These are phyloP conservation scores for Allacma fusca DNA, from an alignment of 2,888 invertebrate genomes.

Conservation along the genomic window DNA sequence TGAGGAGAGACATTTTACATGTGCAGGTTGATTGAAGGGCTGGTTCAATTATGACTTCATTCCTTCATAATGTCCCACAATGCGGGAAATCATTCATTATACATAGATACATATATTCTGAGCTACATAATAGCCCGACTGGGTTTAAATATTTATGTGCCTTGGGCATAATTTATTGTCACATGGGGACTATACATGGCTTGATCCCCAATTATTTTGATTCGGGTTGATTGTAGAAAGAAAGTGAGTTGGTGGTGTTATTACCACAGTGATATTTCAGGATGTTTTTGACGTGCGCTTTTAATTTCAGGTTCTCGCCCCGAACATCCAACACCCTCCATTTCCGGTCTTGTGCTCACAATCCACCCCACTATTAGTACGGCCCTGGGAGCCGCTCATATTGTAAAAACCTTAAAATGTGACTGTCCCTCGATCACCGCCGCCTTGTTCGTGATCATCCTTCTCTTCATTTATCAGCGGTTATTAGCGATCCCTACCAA, in stretches of 20 bases:
- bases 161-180: not conserved
- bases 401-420: not conserved
- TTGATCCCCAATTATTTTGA: not conserved
- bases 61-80: no score
- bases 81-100: no score
- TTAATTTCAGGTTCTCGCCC: conserved; percentile 12
- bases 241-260: not conserved
- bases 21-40: no score
- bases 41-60: no score
- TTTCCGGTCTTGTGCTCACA: conserved; percentile 18
- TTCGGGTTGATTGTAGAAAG: not conserved
- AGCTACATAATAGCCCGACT: no score
- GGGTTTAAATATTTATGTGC: not conserved
- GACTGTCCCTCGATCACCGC: not conserved
- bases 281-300: conserved; percentile 18
- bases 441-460: conserved; percentile 8
- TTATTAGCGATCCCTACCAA: no score
- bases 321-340: conserved; percentile 11
- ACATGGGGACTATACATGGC: not conserved
- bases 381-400: no score
- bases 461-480: no score
- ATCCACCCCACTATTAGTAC: not conserved
- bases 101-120: no score
- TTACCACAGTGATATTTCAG: conserved; percentile 1
- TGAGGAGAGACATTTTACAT: no score